Base-by-base conservation (phyloP, 2,888 invertebrate species). In the Allolobophora icterica region DNA sequence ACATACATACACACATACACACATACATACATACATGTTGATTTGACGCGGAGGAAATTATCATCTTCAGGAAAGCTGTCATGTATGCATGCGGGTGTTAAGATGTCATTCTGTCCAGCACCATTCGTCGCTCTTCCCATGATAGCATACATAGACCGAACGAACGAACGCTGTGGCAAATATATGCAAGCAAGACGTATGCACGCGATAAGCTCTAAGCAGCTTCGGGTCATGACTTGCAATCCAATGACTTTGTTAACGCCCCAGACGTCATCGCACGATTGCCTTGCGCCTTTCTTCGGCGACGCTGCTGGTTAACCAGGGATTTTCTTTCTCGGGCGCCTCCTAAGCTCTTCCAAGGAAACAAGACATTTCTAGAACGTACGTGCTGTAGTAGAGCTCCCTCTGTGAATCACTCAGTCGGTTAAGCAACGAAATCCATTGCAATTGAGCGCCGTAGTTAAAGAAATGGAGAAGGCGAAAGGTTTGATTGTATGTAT, bases 161-260 rank as follows among this genome's bases (percentile, higher is more conserved):
- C 71, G n/a, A 71, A 52, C 52, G 6, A 52, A 52, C 52, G 24
- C 52, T 52, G 52, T 52, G 52, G 52, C n/a, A n/a, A n/a, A 8
- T 71, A 52, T 71, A 13, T 6, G 19, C 52, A 1, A 52, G n/a
- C n/a, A 71, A 71, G 71, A 71, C 71, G 71, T n/a, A 71, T 11
- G 71, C 71, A 71, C 30, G 71, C 71, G 71, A 71, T 71, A 71
- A 71, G 71, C 71, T n/a, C 30, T 71, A 71, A 71, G 71, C 71
- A 71, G n/a, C 11, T 13, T 8, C 30, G n/a, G 71, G 71, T 71
- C 71, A 71, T n/a, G 71, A 71, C 71, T 71, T 71, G 30, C 71
- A 71, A 71, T 71, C n/a, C 71, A 71, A n/a, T n/a, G 71, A 71
- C 71, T 71, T 8, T n/a, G 30, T 71, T 71, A 71, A n/a, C 30